Evolutionary conservation across 2,888 invertebrate species (phyloP).

Genomic region (Drosophila putrida): DNA sequence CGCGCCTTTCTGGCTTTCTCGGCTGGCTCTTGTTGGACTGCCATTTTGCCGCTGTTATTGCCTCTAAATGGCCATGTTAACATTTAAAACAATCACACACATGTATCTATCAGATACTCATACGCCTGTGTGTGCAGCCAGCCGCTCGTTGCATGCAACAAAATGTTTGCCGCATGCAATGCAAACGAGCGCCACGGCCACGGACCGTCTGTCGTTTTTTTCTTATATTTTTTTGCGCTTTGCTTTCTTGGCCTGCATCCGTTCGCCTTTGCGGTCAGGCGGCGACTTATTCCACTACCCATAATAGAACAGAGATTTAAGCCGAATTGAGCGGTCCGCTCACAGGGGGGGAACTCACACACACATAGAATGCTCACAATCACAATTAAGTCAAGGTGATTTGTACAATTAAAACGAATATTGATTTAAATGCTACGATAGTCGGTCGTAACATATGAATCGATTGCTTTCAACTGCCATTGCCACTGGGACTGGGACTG

Average conservation of each 20-base stretch:
- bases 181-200: constrained; percentile 59
- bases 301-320: constrained; percentile 71
- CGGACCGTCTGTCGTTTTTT: constrained; percentile 49
- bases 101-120: constrained; percentile 53
- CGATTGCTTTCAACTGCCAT: constrained; percentile 43
- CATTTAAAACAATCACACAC: constrained; percentile 81
- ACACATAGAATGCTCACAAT: constrained; percentile 31
- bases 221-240: constrained; percentile 14
- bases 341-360: constrained; percentile 30
- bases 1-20: constrained; percentile 75
- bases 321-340: constrained; percentile 65
- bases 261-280: constrained; percentile 54
- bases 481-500: constrained; percentile 41
- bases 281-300: constrained; percentile 55
- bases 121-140: constrained; percentile 25
- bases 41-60: constrained; percentile 81
- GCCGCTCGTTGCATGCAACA: constrained; percentile 63
- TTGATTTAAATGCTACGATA: constrained; percentile 72
- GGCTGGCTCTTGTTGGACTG: constrained; percentile 51
- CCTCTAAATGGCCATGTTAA: constrained; percentile 82
- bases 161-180: constrained; percentile 71
- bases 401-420: constrained; percentile 79
- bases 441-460: constrained; percentile 53
- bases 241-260: constrained; percentile 46
- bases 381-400: constrained; percentile 78